Evolutionary conservation across 2,797 vertebrate species (phyloP).

Genomic region (Poecilia picta): DNA sequence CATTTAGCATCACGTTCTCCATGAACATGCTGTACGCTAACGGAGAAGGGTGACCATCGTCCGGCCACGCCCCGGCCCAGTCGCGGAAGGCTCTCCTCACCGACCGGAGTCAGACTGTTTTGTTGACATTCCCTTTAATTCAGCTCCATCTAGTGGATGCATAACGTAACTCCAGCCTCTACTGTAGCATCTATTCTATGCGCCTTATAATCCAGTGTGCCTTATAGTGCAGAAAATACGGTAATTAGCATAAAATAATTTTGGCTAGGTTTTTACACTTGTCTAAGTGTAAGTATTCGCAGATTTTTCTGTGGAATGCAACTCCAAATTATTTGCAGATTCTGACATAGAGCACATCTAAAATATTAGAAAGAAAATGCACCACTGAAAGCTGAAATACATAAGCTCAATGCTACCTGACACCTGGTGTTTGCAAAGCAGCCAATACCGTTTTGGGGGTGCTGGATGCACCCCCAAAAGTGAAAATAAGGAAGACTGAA

Average conservation of each 20-base stretch:
- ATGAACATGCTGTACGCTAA: no score
- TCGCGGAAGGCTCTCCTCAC: no score
- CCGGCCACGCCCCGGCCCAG: no score
- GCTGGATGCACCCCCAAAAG: neutral
- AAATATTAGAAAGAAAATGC: neutral
- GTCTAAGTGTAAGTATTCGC: neutral
- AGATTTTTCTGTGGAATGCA: neutral
- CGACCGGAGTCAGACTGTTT: no score
- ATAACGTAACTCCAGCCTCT: no score
- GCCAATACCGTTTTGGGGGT: neutral
- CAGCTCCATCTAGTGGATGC: no score
- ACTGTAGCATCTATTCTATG: no score
- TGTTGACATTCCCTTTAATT: no score
- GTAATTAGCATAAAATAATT: neutral
- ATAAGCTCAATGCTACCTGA: neutral
- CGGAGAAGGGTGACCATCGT: no score
- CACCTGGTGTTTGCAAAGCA: neutral
- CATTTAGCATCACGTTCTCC: no score
- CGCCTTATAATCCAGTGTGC: no score
- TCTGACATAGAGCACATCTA: neutral
- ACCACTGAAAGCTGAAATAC: neutral
- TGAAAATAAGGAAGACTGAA: neutral
- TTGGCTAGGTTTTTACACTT: neutral
- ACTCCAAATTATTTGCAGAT: neutral
- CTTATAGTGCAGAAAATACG: no score